Conservation (phyloP, 2,888 invertebrate species). For the Philhelius pedissequus region DNA sequence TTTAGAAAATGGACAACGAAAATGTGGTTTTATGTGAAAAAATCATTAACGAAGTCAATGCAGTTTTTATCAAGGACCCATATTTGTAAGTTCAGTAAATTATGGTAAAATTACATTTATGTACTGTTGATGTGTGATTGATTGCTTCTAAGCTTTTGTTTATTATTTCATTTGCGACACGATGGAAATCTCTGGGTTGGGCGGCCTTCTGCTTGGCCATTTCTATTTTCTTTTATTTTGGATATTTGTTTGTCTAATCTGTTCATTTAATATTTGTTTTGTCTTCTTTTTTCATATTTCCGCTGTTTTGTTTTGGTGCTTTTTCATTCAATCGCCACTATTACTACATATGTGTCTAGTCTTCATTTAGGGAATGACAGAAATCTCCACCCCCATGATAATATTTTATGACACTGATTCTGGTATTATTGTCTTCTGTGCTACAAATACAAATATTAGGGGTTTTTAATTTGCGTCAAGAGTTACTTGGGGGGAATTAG, state of each 20-base stretch:
- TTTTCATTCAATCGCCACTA: not conserved
- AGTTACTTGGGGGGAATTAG: not conserved
- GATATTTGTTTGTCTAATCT: not conserved
- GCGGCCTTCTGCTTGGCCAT: too few species aligned
- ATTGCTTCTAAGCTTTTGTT: not conserved
- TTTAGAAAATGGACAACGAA: slow-evolving; percentile 79
- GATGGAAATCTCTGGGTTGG: too few species aligned
- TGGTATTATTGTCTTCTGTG: not conserved
- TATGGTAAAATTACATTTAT: slow-evolving; percentile 46
- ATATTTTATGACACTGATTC: not conserved
- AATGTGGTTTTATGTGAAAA: slow-evolving; percentile 88
- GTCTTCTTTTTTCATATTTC: slow-evolving; percentile 8
- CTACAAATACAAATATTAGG: not conserved
- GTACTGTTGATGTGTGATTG: not conserved
- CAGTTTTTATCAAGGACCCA: slow-evolving; percentile 86
- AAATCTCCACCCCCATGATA: not conserved
- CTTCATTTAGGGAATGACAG: not conserved
- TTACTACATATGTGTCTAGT: too few species aligned
- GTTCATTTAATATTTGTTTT: not conserved
- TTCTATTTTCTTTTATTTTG: slow-evolving; percentile 7
- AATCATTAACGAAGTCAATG: slow-evolving; percentile 88
- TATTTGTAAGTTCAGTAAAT: slow-evolving; percentile 84
- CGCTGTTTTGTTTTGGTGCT: not conserved
- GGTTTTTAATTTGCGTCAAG: not conserved
- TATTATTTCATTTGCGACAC: too few species aligned